Percentiles rank a stretch among this genome's conserved stretches.
Evolutionary conservation across 37 sponge, comb jelly and placozoan genomes (phyloP).

Genomic region (Agelas oroides): DNA sequence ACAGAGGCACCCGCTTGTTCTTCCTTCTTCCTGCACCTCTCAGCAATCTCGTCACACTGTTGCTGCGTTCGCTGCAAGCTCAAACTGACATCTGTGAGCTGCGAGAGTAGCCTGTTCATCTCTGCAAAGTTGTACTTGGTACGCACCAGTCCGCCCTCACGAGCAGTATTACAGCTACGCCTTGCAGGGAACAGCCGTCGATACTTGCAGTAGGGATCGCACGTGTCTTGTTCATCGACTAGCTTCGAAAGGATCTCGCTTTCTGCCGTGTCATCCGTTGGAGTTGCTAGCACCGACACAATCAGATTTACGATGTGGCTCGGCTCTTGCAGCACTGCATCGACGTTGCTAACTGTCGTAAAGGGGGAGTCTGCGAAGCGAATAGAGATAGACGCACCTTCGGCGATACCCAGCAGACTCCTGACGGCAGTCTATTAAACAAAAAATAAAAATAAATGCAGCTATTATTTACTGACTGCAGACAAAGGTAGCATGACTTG

Average conservation of each 20-base stretch:
- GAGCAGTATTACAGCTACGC: not conserved
- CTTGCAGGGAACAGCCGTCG: not conserved
- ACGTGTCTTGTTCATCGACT: not conserved
- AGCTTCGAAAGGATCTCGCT: too few relatives aligned
- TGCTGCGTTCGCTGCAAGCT: slow-evolving; percentile 35
- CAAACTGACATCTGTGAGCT: slow-evolving; percentile 31
- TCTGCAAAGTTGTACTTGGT: not conserved
- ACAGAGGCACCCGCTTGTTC: too few relatives aligned
- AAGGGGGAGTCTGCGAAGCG: slow-evolving; percentile 17
- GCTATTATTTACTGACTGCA: not conserved
- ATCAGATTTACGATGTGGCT: slow-evolving; percentile 28
- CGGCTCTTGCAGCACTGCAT: slow-evolving; percentile 20
- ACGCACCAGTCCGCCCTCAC: not conserved
- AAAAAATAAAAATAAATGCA: not conserved
- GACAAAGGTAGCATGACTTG: not conserved
- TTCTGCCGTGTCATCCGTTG: not conserved
- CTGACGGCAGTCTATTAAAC: slow-evolving; percentile 36
- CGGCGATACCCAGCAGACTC: slow-evolving; percentile 27
- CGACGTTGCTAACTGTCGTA: not conserved
- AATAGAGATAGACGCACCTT: slow-evolving; percentile 19
- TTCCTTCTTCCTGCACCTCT: not conserved
- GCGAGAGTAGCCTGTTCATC: slow-evolving; percentile 26
- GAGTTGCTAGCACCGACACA: not conserved
- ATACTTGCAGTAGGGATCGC: slow-evolving; percentile 14
- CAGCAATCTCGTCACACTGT: slow-evolving; percentile 6